phyloP scores from a whole-genome alignment of 2,113 vertebrate species.

The Passer montanus region DNA sequence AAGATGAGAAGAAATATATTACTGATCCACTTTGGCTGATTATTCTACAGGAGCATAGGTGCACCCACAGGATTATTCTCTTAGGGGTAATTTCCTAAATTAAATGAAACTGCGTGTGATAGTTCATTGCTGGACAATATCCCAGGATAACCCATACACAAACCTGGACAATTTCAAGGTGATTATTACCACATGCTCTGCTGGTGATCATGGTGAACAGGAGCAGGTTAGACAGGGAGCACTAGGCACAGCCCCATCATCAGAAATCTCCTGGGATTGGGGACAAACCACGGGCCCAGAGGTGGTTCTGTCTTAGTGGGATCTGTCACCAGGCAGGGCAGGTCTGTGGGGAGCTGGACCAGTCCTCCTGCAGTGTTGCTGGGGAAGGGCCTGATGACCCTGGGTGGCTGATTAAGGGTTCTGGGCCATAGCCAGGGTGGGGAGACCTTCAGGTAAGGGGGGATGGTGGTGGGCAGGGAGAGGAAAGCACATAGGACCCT shows the following conservation, averaged over 20 bases:
- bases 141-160: not conserved
- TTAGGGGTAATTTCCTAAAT: not conserved
- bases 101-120: not conserved
- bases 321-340: no score
- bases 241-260: rapidly evolving
- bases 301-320: not conserved
- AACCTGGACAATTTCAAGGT: not conserved
- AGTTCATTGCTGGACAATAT: not conserved
- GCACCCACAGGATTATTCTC: not conserved
- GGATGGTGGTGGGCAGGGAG: rapidly evolving
- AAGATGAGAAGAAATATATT: not conserved
- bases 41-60: not conserved
- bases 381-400: not conserved
- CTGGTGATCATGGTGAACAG: no score
- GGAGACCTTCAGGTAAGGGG: rapidly evolving
- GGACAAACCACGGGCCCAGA: rapidly evolving
- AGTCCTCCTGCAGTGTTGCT: rapidly evolving
- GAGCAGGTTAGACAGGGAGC: not conserved
- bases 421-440: rapidly evolving
- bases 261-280: rapidly evolving
- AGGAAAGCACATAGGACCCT: not conserved
- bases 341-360: not conserved
- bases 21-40: not conserved
- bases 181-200: not conserved
- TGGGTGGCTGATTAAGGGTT: rapidly evolving